Base-by-base conservation (phyloP, 23 tunicate species). In the Clavelina lepadiformis region DNA sequence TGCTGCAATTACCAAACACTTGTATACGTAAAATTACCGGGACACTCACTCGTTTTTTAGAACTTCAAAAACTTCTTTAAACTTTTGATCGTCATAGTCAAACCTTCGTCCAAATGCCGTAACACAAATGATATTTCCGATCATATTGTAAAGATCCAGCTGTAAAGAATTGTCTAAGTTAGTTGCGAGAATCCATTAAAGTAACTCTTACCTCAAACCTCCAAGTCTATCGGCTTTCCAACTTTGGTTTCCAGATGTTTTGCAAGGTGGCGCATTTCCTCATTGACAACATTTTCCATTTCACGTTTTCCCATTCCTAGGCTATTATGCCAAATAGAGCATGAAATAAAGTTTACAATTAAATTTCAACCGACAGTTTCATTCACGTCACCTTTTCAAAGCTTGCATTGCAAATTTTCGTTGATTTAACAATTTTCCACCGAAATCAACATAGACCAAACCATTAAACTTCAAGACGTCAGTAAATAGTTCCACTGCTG, bases 41-140 rank as follows among this genome's bases (percentile, higher is more conserved):
- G n/a, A n/a, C n/a, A n/a, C n/a, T n/a, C n/a, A n/a, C n/a, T n/a
- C n/a, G n/a, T n/a, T n/a, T n/a, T n/a, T n/a, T n/a, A n/a, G n/a
- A n/a, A n/a, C n/a, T n/a, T n/a, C n/a, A n/a, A n/a, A n/a, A n/a
- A n/a, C 8, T 24, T 28, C 30, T 24, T 46, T 66, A 6, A 66
- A 46, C 7, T 46, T 20, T 5, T 21, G 19, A 27, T 66, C 72
- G 36, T 66, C 22, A 46, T 66, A 66, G 4, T 66, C 72, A 46
- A 66, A 46, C 22, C 72, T 31, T 46, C n/a, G 46, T 66, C 72
- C 72, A n/a, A n/a, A n/a, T n/a, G n/a, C n/a, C n/a, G n/a, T n/a
- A n/a, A n/a, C n/a, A n/a, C n/a, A n/a, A 3, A 46, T n/a, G n/a
- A n/a, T n/a, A n/a, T n/a, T n/a, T n/a, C n/a, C n/a, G n/a, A n/a